Evolutionary conservation across 2,113 vertebrate species (phyloP), one percentile per base, ranked within the genome.

Genomic region (Platycercus adscitus): DNA sequence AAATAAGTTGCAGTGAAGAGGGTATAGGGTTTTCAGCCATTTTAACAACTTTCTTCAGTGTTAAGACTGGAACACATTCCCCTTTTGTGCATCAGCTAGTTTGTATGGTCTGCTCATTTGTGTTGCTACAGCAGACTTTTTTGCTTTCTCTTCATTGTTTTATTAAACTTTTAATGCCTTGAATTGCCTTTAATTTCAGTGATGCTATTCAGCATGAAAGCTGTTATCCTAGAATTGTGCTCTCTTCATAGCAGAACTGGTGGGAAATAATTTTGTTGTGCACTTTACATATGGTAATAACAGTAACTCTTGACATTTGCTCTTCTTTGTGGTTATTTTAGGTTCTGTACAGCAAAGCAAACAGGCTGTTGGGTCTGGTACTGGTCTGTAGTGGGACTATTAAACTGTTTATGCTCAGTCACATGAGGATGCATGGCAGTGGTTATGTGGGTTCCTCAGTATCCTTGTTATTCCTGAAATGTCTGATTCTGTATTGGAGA

Each of bases 261-360:
- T 81, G 92, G 77, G 77, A 93, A 89, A 95, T 96, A 37, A 88
- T 92, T 93, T 92, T 96, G 39, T 86, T 93, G 86, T 97, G 78
- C 71, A 75, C 95, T 97, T 97, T 94, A 91, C 76, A 49, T 91
- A 88, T 88, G 93, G 24, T 92, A 95, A 88, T 95, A 84, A 86
- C 46, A 63, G 78, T 50, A 90, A 88, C 53, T 81, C 69, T 93
- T 97, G 93, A 84, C 91, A 96, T 96, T 97, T 97, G 77, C 50
- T 95, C 50, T 46, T 81, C 60, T 94, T 56, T 55, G n/a, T 46
- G 37, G 33, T 91, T 88, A 37, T 84, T 96, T 88, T 80, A 49
- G 71, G 46, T 89, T 86, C 76, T 81, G 75, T 47, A 28, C 26
- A 80, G 66, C 35, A 77, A 78, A 73, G 37, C 13, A 69, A 55